These are phyloP conservation scores for Neodon shergylaensis DNA, from an alignment of 2,113 vertebrate species.

Conservation along the genomic window DNA sequence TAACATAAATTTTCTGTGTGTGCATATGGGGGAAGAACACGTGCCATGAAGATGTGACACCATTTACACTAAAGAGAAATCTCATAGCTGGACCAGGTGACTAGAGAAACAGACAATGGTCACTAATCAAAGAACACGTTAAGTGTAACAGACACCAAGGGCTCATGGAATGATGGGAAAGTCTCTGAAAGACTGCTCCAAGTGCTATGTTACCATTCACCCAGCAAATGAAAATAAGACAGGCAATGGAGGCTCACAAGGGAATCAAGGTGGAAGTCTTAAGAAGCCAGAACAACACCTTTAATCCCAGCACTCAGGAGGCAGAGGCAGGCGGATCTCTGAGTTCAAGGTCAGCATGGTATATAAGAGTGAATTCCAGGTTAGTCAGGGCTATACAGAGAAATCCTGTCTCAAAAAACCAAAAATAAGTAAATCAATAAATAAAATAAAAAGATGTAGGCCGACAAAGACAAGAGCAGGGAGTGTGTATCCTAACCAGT, in stretches of 20 bases:
- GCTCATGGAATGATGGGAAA: not conserved
- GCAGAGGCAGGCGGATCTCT: no score
- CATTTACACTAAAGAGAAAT: not conserved
- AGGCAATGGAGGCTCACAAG: no score
- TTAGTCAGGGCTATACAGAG: no score
- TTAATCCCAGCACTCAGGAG: no score
- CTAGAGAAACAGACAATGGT: not conserved
- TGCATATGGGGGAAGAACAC: not conserved
- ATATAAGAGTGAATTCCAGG: no score
- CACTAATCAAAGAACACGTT: slow-evolving; percentile 3
- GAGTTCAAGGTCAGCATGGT: no score
- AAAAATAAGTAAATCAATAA: no score
- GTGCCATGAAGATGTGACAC: not conserved
- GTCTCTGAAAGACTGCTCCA: slow-evolving; percentile 25
- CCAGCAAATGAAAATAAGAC: not conserved
- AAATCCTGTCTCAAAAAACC: no score
- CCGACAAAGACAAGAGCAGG: not conserved
- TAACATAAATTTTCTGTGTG: not conserved
- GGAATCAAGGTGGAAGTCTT: no score
- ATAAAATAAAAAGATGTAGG: slow-evolving; percentile 2
- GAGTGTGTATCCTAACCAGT: not conserved
- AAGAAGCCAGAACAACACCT: no score
- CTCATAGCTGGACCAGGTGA: slow-evolving; percentile 11
- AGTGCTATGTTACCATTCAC: slow-evolving; percentile 18
- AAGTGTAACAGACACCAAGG: not conserved